Percentiles rank a stretch among this genome's conserved stretches.
Conservation (phyloP, 2,113 vertebrate genomes). For the Gallinago undulata region DNA sequence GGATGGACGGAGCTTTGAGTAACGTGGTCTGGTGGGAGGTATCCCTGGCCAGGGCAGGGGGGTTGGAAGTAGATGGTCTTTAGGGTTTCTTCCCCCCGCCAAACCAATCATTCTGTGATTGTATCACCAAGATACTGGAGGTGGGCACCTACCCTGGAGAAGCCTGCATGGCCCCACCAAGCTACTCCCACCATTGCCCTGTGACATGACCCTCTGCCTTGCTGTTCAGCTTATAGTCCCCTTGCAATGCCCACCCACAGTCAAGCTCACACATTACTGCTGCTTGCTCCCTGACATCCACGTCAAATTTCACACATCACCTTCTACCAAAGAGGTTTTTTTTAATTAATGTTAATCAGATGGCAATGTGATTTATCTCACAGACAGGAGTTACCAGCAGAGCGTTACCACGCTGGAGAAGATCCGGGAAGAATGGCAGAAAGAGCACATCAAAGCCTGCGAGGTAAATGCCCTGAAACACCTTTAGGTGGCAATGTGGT, state of each 20-base stretch:
- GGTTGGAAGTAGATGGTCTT: background rate
- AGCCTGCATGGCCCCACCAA: background rate
- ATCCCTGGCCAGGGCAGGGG: background rate
- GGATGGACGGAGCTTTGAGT: background rate
- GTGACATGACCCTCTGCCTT: fast-evolving
- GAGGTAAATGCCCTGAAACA: conserved; percentile 73
- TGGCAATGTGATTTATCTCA: background rate
- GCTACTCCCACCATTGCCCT: background rate
- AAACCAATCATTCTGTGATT: background rate
- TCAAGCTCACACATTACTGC: fast-evolving
- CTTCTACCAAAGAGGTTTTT: fast-evolving
- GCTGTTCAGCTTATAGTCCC: fast-evolving
- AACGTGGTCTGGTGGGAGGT: background rate
- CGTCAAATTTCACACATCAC: background rate
- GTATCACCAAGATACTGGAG: fast-evolving
- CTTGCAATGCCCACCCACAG: background rate
- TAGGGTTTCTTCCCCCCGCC: background rate
- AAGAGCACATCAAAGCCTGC: conserved; percentile 85
- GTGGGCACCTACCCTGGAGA: background rate
- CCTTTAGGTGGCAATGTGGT: fast-evolving
- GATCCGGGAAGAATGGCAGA: conserved; percentile 88
- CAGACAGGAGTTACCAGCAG: conserved; percentile 85
- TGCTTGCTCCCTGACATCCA: background rate
- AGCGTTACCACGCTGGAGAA: conserved; percentile 78
- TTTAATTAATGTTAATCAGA: background rate